Evolutionary conservation across 1,140 invertebrate species (phyloP), one percentile per base, ranked within the genome.

Genomic region (Onthophagus taurus): DNA sequence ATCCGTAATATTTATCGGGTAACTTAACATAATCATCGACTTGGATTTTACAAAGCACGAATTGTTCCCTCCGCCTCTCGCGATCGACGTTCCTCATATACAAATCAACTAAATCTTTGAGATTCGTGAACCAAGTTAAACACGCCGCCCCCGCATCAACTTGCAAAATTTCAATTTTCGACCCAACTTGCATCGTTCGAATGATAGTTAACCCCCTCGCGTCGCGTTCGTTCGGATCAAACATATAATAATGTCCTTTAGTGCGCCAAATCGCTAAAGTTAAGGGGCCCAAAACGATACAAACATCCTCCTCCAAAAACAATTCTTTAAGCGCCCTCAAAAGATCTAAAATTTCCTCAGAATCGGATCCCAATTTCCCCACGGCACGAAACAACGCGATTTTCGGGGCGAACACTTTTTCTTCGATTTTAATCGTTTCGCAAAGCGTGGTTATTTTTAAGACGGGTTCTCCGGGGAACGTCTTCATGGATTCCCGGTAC

Each of bases 41-140:
- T 7, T 50, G 37, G 1, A 71, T 60, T 38, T 65, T 69, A n/a
- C 62, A 51, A 20, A 74, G 63, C 44, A 67, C 64, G 51, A 70
- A 74, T 0, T 63, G 59, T 13, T 71, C 67, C 21, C 60, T 48
- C 39, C 64, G 65, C 30, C 64, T 36, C 8, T 61, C 57, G 29
- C 56, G 55, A 0, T 54, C 42, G 0, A 66, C 57, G 38, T 67
- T 70, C 9, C 66, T 63, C 50, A 72, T 44, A 45, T 64, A 64
- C 7, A 60, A 20, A 23, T 49, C 41, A 1, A 60, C 54, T 7
- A 64, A 41, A 48, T 61, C 57, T 26, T 53, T 47, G 9, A 61
- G 41, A 29, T 53, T 43, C 4, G 31, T 44, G 37, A 53, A 61
- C 55, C 59, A 57, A 7, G 51, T 58, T 2, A 60, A 43, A 36